phyloP scores from a whole-genome alignment of 1,140 invertebrate species.

The Araneus ventricosus region DNA sequence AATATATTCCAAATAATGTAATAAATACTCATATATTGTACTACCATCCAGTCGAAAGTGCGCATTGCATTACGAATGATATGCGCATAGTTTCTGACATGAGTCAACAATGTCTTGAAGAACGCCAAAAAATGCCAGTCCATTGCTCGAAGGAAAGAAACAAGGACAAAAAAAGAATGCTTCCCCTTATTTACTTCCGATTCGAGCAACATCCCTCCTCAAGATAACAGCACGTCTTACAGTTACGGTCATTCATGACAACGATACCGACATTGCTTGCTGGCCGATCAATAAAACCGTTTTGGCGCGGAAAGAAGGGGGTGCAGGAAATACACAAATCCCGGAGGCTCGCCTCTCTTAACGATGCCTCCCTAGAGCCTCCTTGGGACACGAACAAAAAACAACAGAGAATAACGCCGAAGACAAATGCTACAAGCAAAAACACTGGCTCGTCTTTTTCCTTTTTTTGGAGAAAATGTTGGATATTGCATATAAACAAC shows the following conservation, averaged over 20 bases:
- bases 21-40: too few species aligned
- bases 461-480: background rate
- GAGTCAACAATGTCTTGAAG: background rate
- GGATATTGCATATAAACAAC: background rate
- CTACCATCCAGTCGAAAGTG: too few species aligned
- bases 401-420: background rate
- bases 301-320: slow-evolving; percentile 18
- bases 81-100: background rate
- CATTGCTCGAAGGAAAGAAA: background rate
- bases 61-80: too few species aligned
- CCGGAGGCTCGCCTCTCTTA: slow-evolving; percentile 20
- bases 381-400: background rate
- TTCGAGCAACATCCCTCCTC: slow-evolving; percentile 13
- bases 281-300: slow-evolving; percentile 54
- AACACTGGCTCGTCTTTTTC: background rate
- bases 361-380: slow-evolving; percentile 43
- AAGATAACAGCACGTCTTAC: slow-evolving; percentile 39
- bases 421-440: slow-evolving; percentile 24
- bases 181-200: slow-evolving; percentile 22
- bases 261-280: slow-evolving; percentile 37
- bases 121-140: background rate
- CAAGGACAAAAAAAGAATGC: background rate
- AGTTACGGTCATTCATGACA: slow-evolving; percentile 43
- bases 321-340: slow-evolving; percentile 31
- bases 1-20: too few species aligned